Conservation (phyloP, 1,140 invertebrate species). For the Mizuhopecten yessoensis region DNA sequence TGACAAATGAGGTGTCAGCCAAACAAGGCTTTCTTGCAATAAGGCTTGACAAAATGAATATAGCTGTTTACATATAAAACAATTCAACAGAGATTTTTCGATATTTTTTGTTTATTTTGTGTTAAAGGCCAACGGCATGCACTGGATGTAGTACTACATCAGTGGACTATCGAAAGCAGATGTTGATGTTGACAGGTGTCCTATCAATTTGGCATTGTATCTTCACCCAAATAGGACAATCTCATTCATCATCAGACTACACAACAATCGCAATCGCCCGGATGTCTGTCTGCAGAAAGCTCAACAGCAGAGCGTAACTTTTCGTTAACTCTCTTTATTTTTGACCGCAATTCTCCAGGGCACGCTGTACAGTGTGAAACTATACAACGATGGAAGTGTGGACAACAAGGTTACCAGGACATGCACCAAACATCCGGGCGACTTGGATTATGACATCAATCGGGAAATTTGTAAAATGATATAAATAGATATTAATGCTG, state of each 20-base stretch:
- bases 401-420: not conserved
- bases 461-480: not conserved
- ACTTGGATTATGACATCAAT: not conserved
- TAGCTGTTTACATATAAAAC: too few relatives aligned
- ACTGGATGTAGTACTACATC: not conserved
- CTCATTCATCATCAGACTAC: conserved; percentile 1
- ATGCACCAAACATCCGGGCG: conserved; percentile 10
- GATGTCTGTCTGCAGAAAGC: not conserved
- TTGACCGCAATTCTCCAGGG: conserved; percentile 5
- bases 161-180: conserved; percentile 6
- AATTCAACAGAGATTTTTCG: not conserved
- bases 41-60: too few relatives aligned
- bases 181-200: not conserved
- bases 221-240: conserved; percentile 10
- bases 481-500: not conserved
- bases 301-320: not conserved
- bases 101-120: conserved; percentile 2
- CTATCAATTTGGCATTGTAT: conserved; percentile 14
- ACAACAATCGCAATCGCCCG: not conserved
- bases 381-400: conserved; percentile 1
- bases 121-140: conserved; percentile 18
- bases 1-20: too few relatives aligned
- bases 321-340: not conserved
- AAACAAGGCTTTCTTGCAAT: too few relatives aligned
- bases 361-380: not conserved